These are phyloP conservation scores for Dryococelus australis DNA, from an alignment of 2,888 invertebrate genomes.

Conservation along the genomic window DNA sequence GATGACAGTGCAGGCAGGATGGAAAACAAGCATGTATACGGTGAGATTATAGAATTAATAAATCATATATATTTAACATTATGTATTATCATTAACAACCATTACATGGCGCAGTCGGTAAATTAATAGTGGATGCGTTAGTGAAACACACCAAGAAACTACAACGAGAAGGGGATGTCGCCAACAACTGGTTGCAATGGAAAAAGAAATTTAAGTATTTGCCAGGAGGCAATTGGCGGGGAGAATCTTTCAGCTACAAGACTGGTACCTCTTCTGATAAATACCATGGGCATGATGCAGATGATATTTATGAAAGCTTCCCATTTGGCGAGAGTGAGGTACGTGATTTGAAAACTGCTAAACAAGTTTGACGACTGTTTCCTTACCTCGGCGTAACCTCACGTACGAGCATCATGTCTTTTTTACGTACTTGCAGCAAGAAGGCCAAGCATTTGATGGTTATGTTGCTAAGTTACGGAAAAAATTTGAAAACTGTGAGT, in stretches of 20 bases:
- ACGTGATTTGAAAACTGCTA: background rate
- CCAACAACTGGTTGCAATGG: background rate
- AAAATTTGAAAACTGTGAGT: background rate
- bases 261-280: background rate
- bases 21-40: no score
- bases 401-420: background rate
- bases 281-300: background rate
- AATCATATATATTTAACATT: no score
- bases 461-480: background rate
- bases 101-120: background rate
- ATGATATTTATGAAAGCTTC: background rate
- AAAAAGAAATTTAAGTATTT: background rate
- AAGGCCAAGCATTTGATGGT: background rate
- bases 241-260: background rate
- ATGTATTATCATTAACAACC: background rate
- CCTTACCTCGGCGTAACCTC: background rate
- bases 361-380: background rate
- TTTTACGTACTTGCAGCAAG: background rate
- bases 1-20: no score
- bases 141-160: background rate
- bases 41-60: no score
- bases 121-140: background rate
- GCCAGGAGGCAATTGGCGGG: background rate
- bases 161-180: background rate
- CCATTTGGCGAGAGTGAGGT: background rate